Evolutionary conservation across 2,113 vertebrate genomes (phyloP).

Genomic region (Struthio camelus): DNA sequence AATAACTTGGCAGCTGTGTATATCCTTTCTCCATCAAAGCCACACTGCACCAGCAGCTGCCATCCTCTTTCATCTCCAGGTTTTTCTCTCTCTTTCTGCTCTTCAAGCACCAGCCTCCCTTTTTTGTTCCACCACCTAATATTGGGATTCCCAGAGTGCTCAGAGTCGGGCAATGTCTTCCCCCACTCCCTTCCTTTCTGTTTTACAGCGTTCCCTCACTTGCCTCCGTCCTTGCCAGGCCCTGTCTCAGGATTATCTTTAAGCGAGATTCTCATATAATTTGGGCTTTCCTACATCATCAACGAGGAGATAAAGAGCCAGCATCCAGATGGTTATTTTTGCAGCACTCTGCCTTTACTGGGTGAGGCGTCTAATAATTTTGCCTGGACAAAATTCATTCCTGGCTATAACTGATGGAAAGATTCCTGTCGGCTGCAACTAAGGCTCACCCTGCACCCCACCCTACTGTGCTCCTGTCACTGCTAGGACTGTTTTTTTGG

Average conservation of each 20-base stretch:
- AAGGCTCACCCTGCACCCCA: neutral
- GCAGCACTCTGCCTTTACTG: neutral
- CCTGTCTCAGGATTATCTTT: neutral
- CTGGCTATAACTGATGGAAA: neutral
- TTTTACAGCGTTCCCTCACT: neutral
- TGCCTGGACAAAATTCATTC: neutral
- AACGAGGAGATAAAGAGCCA: neutral
- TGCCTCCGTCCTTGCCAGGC: neutral
- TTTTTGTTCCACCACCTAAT: neutral
- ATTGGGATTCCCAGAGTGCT: neutral
- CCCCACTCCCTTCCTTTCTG: neutral
- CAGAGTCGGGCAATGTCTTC: neutral
- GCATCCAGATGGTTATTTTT: neutral
- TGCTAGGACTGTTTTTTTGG: neutral
- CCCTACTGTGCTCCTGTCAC: neutral
- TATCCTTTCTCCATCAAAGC: slow-evolving; percentile 36
- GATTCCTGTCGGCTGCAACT: neutral
- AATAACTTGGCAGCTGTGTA: neutral
- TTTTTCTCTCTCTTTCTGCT: neutral
- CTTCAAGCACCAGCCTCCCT: neutral
- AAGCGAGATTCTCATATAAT: neutral
- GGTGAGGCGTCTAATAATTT: neutral
- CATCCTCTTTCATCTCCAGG: neutral
- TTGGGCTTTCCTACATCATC: neutral
- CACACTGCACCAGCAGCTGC: neutral